Conservation (phyloP, 1,140 invertebrate species). For the Hyles euphorbiae region DNA sequence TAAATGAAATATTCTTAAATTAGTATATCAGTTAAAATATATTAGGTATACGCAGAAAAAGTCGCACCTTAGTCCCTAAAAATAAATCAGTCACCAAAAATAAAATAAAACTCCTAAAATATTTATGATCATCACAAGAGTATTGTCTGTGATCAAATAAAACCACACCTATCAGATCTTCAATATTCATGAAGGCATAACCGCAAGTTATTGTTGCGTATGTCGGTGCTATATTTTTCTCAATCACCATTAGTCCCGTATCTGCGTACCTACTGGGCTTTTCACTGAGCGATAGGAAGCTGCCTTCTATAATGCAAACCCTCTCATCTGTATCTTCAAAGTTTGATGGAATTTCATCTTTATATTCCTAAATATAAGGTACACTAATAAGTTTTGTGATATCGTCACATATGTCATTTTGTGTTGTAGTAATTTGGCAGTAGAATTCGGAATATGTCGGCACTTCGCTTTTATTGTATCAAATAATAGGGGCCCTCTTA, state of each 20-base stretch:
- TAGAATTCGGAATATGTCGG: constrained; percentile 72
- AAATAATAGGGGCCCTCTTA: constrained; percentile 74
- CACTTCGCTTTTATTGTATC: constrained; percentile 75
- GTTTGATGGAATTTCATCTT: constrained; percentile 22
- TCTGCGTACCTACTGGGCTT: constrained; percentile 60
- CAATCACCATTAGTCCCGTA: constrained; percentile 73
- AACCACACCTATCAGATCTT: constrained; percentile 58
- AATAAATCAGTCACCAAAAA: background rate
- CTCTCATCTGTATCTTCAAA: constrained; percentile 32
- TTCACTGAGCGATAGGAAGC: constrained; percentile 50
- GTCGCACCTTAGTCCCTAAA: too few species aligned
- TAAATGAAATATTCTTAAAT: too few species aligned
- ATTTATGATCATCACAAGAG: constrained; percentile 51
- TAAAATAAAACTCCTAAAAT: background rate
- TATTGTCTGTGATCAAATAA: constrained; percentile 58
- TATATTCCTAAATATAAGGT: constrained; percentile 19
- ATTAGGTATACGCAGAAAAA: too few species aligned
- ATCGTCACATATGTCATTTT: constrained; percentile 43
- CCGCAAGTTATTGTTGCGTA: constrained; percentile 57
- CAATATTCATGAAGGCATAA: constrained; percentile 74
- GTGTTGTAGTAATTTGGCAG: constrained; percentile 48
- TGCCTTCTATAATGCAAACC: constrained; percentile 47
- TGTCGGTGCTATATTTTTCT: constrained; percentile 67
- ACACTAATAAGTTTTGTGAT: constrained; percentile 17
- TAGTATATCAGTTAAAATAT: too few species aligned